These are phyloP conservation scores for Tachina grossa DNA, from an alignment of 2,888 invertebrate species.

Conservation along the genomic window DNA sequence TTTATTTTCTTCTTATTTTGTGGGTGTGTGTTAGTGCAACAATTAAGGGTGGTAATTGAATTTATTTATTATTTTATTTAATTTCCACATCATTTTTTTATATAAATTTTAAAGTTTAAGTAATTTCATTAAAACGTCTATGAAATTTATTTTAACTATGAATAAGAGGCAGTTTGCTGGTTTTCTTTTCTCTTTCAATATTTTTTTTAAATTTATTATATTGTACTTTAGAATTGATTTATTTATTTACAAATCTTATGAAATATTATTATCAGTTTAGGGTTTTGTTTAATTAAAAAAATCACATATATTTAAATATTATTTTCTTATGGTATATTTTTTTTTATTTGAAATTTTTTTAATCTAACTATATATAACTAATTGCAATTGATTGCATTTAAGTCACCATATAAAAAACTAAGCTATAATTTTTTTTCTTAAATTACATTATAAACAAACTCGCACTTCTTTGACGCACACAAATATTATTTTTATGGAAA, in stretches of 20 bases:
- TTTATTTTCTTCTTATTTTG: slow-evolving; percentile 9
- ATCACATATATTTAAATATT: too few relatives aligned
- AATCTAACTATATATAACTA: slow-evolving; percentile 47
- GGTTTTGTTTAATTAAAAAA: too few relatives aligned
- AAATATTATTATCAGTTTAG: too few relatives aligned
- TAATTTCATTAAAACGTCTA: slow-evolving; percentile 8
- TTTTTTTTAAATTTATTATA: background rate
- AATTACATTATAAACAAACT: background rate
- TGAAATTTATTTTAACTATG: slow-evolving; percentile 18
- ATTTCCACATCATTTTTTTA: slow-evolving; percentile 15
- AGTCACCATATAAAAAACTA: slow-evolving; percentile 30
- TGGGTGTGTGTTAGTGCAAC: slow-evolving; percentile 1
- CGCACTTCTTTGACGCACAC: background rate
- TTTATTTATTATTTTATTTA: slow-evolving; percentile 44
- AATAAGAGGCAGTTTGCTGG: slow-evolving; percentile 47
- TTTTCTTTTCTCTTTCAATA: background rate
- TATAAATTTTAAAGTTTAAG: background rate
- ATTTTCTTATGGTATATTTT: background rate
- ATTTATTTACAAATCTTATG: background rate
- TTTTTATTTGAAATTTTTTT: slow-evolving; percentile 1
- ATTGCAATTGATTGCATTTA: background rate
- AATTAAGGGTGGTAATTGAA: slow-evolving; percentile 27
- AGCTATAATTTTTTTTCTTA: slow-evolving; percentile 25
- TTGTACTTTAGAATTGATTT: background rate
- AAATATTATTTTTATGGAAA: background rate